Conservation (phyloP, 2,888 invertebrate genomes). For the Cyrtodaria siliqua region DNA sequence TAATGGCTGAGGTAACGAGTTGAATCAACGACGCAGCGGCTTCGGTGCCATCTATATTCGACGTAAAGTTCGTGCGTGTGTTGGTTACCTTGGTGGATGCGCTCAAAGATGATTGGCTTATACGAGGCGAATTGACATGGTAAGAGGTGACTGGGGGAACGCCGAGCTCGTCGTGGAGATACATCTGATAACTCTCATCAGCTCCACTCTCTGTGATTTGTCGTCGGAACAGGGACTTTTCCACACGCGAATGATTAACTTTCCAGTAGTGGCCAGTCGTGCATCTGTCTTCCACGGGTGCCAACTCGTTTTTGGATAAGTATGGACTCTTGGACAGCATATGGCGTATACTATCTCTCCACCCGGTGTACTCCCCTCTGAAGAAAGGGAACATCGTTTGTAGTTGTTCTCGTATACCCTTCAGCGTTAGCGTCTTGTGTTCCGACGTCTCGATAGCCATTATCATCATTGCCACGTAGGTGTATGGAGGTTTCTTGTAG, state of each 20-base stretch:
- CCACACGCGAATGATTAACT: conserved; percentile 16
- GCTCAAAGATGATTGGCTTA: too few species aligned
- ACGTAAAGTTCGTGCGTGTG: too few species aligned
- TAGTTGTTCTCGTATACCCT: conserved; percentile 60
- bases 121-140: too few species aligned
- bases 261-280: conserved; percentile 14
- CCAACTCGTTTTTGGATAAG: conserved; percentile 59
- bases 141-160: too few species aligned
- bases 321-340: conserved; percentile 67
- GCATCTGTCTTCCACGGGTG: neutral
- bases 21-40: too few species aligned
- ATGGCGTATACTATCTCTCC: conserved; percentile 75
- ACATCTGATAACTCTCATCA: conserved; percentile 1
- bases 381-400: conserved; percentile 73
- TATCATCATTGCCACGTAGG: conserved; percentile 74
- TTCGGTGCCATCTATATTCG: too few species aligned
- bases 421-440: conserved; percentile 59
- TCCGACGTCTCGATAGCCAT: conserved; percentile 66
- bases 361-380: conserved; percentile 66
- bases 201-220: neutral
- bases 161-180: conserved; percentile 41
- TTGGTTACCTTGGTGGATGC: too few species aligned
- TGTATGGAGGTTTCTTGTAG: conserved; percentile 73
- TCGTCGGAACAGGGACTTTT: conserved; percentile 13
- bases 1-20: too few species aligned